phyloP scores from a whole-genome alignment of 2,888 invertebrate species.

The Magallana nippona region DNA sequence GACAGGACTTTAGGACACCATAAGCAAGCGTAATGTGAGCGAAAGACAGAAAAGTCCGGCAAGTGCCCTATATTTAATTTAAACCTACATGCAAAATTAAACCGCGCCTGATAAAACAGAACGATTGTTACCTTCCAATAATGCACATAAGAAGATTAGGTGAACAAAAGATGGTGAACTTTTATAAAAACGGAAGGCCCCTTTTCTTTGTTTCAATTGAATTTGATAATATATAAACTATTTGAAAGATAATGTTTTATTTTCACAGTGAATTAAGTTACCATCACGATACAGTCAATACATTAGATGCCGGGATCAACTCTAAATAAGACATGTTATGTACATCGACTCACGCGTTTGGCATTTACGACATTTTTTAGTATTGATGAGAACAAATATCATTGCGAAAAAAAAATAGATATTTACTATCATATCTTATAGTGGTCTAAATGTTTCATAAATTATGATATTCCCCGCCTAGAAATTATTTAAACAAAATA shows the following conservation, averaged over 20 bases:
- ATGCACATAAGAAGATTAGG: constrained; percentile 20
- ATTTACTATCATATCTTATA: too few species aligned
- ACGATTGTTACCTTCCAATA: constrained; percentile 30
- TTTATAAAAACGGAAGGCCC: neutral
- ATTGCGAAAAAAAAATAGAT: too few species aligned
- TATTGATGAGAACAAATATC: too few species aligned
- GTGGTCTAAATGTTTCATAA: too few species aligned
- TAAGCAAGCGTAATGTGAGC: neutral
- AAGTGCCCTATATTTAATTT: constrained; percentile 12
- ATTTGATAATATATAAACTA: constrained; percentile 19
- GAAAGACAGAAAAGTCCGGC: neutral
- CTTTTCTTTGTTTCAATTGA: constrained; percentile 4
- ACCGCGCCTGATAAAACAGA: constrained; percentile 20
- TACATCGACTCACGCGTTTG: neutral
- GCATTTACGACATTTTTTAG: neutral
- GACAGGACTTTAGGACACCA: constrained; percentile 18
- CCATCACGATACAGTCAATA: constrained; percentile 23
- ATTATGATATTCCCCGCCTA: too few species aligned
- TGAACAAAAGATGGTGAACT: neutral
- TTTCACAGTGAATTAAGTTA: constrained; percentile 8
- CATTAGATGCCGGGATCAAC: neutral
- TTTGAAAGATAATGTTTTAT: constrained; percentile 9
- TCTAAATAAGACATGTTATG: neutral
- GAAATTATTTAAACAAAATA: too few species aligned
- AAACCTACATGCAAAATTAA: constrained; percentile 17